These are phyloP conservation scores for Poeciliopsis paucimaculata DNA, from an alignment of 2,797 vertebrate species.

Conservation along the genomic window DNA sequence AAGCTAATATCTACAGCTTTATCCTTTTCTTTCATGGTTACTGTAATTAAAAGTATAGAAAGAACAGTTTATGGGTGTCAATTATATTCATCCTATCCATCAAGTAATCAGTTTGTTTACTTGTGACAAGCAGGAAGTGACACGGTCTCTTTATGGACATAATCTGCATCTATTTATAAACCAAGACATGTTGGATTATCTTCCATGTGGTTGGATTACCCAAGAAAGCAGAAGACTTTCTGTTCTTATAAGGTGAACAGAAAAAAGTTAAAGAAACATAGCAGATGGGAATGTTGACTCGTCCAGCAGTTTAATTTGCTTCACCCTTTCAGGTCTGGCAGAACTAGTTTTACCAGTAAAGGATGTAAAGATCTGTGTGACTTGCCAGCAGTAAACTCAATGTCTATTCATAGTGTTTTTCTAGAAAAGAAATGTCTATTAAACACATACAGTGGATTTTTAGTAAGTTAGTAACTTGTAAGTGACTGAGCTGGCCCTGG, in stretches of 20 bases:
- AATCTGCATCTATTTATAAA: constrained; percentile 71
- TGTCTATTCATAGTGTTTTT: not conserved
- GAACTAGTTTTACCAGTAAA: constrained; percentile 44
- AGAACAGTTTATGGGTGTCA: not conserved
- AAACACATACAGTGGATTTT: not conserved
- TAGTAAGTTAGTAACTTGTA: not conserved
- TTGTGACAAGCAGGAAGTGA: constrained; percentile 25
- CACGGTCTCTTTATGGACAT: constrained; percentile 33
- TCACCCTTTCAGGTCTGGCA: constrained; percentile 15
- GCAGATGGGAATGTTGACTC: not conserved
- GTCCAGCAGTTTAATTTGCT: constrained; percentile 4
- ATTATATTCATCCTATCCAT: not conserved
- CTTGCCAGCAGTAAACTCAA: not conserved
- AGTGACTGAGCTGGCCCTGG: not conserved
- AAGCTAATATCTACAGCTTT: not conserved
- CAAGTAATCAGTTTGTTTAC: constrained; percentile 18
- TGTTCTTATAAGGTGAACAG: constrained; percentile 1
- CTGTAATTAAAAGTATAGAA: not conserved
- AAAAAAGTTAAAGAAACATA: not conserved
- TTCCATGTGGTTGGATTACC: constrained; percentile 49
- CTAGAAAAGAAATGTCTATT: not conserved
- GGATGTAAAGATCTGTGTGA: not conserved
- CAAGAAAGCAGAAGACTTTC: constrained; percentile 25
- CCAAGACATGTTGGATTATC: constrained; percentile 55
- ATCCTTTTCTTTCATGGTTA: not conserved